Base-by-base conservation (phyloP, 2,888 invertebrate species). In the Dryococelus australis region DNA sequence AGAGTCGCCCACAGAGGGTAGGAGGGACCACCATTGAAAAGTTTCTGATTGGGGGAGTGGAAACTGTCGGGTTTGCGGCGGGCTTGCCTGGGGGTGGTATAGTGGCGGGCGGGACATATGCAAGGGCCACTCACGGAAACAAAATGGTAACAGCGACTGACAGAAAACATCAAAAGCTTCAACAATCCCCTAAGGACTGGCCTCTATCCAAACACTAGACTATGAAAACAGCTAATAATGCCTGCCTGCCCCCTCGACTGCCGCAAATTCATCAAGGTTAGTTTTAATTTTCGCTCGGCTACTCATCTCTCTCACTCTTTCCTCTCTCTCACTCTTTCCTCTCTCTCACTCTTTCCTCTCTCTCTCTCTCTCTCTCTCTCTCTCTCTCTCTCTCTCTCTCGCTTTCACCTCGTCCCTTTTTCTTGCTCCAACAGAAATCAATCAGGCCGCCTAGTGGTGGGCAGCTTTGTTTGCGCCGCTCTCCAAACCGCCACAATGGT, bases 121-220 rank as follows among this genome's bases (percentile, higher is more conserved):
- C 35, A 43, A 43, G 83, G 43, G 83, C 83, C 35, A 83, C 28
- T 83, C 43, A 35, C 20, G 24, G 24, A 24, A 83, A 83, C 83
- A 83, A 83, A 83, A 83, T 35, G n/a, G 83, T 83, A 83, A 83
- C 83, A 43, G 83, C 28, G 43, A 35, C 83, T 83, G 83, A 83
- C 83, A 83, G 43, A 43, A 43, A 83, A 83, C 83, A 83, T 83
- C 83, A 83, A 83, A 83, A 83, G 83, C 83, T 43, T 43, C 83
- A 83, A 43, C 83, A 83, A 35, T 28, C 27, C 20, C 83, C 83
- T 83, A 24, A 83, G 83, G 83, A 43, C 43, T 83, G 28, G 83
- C 83, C 28, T 27, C 83, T 35, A 83, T 35, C 28, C 83, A 83
- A 83, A 83, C 43, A 83, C 83, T 35, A 83, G 83, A n/a, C 43